phyloP scores from a whole-genome alignment of 1,140 invertebrate genomes.

The Augochlora pura region DNA sequence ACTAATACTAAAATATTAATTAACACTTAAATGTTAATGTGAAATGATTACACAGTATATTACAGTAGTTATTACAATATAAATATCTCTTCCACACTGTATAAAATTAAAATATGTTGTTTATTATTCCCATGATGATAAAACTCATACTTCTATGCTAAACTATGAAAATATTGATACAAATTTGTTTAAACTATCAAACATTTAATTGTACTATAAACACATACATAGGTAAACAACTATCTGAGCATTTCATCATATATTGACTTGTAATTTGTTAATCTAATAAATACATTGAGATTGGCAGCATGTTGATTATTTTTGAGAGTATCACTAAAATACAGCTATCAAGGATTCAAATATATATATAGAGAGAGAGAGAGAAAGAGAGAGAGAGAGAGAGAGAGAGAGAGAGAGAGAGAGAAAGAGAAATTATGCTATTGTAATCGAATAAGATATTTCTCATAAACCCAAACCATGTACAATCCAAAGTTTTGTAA shows the following conservation, averaged over 20 bases:
- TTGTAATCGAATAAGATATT: background rate
- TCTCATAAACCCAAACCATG: background rate
- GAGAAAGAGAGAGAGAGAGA: too few relatives aligned
- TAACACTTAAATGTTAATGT: background rate
- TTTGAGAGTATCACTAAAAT: background rate
- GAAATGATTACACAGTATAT: too few relatives aligned
- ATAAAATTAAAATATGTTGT: background rate
- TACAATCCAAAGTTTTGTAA: background rate
- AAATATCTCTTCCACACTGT: background rate
- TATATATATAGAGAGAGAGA: background rate
- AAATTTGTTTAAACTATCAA: background rate
- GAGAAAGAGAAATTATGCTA: too few relatives aligned
- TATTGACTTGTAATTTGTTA: background rate
- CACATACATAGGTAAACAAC: background rate
- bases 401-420: too few relatives aligned
- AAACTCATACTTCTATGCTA: background rate
- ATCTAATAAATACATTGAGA: constrained; percentile 2
- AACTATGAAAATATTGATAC: background rate
- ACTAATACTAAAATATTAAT: background rate
- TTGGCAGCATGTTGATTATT: constrained; percentile 11
- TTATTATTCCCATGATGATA: background rate
- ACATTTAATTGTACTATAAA: constrained; percentile 7
- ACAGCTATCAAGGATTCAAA: background rate
- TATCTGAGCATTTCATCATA: background rate
- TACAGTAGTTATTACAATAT: too few relatives aligned